A percentile compares a stretch with the other conserved stretches of the same genome.
These are phyloP conservation scores for Podarcis cretensis DNA, from an alignment of 2,113 vertebrate species.

Conservation along the genomic window DNA sequence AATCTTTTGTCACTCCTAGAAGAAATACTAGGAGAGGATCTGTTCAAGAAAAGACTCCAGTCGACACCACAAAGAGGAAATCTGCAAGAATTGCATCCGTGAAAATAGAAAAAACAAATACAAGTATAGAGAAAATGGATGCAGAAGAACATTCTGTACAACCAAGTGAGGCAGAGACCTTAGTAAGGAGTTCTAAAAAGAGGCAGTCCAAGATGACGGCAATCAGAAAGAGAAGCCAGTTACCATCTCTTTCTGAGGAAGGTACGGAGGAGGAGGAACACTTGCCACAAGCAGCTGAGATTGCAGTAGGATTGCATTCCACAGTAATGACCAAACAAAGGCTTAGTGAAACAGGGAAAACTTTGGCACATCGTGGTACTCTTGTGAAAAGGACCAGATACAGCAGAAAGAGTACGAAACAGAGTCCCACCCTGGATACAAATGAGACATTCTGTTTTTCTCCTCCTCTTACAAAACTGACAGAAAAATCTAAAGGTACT, in stretches of 20 bases:
- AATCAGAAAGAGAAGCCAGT: constrained; percentile 45
- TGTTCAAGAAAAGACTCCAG: constrained; percentile 39
- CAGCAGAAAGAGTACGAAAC: constrained; percentile 36
- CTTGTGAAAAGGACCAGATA: constrained; percentile 68
- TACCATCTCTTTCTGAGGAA: constrained; percentile 15
- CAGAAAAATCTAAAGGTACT: constrained; percentile 84
- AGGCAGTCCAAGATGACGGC: constrained; percentile 35
- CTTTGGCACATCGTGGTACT: constrained; percentile 21
- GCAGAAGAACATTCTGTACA: constrained; percentile 19
- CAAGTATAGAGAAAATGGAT: background rate
- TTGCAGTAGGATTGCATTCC: constrained; percentile 34
- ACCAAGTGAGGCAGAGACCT: constrained; percentile 8
- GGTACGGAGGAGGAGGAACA: constrained; percentile 32
- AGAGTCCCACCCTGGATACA: constrained; percentile 57
- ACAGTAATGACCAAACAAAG: constrained; percentile 19
- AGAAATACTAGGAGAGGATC: constrained; percentile 68
- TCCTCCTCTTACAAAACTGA: constrained; percentile 75
- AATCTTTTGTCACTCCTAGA: constrained; percentile 58
- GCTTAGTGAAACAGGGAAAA: background rate
- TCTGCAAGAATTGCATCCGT: constrained; percentile 31
- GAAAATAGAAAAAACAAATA: background rate
- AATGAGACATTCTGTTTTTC: constrained; percentile 79
- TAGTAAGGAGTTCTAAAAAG: constrained; percentile 21
- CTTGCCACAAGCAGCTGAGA: background rate
- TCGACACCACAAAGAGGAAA: constrained; percentile 59